These are phyloP conservation scores for Spondyliosoma cantharus DNA, from an alignment of 2,797 vertebrate genomes.

Conservation along the genomic window DNA sequence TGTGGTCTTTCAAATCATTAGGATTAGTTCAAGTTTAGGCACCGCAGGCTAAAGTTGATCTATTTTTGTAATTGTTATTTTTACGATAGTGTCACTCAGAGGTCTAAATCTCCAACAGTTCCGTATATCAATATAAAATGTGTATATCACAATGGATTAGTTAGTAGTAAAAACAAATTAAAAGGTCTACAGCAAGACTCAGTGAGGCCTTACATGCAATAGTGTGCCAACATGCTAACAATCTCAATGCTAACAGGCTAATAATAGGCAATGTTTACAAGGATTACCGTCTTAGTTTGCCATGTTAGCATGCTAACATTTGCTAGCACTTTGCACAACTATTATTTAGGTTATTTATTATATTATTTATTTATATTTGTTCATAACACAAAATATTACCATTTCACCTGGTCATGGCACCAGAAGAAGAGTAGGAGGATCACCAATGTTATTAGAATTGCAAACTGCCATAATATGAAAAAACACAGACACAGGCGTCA, in stretches of 20 bases:
- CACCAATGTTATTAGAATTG: no score
- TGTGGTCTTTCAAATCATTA: background rate
- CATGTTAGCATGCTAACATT: background rate
- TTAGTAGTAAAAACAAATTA: background rate
- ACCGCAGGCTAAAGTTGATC: background rate
- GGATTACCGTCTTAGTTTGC: background rate
- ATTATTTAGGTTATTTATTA: no score
- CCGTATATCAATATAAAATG: no score
- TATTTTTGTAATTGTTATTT: background rate
- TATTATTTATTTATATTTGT: no score
- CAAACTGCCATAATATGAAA: no score
- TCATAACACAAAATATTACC: no score
- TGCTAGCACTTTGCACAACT: no score
- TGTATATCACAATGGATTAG: background rate
- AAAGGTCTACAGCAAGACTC: background rate
- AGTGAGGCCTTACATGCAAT: background rate
- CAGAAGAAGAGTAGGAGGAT: no score
- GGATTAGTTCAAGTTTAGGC: background rate
- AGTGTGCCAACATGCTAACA: background rate
- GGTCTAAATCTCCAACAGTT: background rate
- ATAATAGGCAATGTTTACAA: background rate
- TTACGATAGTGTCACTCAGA: background rate
- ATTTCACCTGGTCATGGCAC: no score
- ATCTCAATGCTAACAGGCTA: background rate
- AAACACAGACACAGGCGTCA: no score